These are phyloP conservation scores for Argyrosomus japonicus DNA, from an alignment of 2,113 vertebrate species.

Conservation along the genomic window DNA sequence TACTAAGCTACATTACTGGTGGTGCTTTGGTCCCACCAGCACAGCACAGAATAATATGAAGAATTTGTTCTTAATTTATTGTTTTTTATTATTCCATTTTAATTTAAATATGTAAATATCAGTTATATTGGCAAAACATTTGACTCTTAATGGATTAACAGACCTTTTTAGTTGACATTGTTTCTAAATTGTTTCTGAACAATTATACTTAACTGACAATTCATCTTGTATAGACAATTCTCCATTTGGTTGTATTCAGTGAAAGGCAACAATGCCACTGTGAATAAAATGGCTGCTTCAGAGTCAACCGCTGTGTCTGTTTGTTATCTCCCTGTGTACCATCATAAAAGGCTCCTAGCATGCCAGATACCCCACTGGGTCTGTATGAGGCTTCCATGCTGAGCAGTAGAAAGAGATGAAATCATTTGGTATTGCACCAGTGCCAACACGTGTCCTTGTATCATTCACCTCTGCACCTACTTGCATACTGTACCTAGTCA, in stretches of 20 bases:
- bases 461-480: slow-evolving; percentile 2
- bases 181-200: background rate
- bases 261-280: slow-evolving; percentile 12
- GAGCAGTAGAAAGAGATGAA: slow-evolving; percentile 36
- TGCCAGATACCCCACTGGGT: slow-evolving; percentile 37
- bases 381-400: slow-evolving; percentile 28
- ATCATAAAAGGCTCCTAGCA: slow-evolving; percentile 2
- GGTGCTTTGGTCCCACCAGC: background rate
- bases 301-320: background rate
- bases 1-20: background rate
- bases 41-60: background rate
- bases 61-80: background rate
- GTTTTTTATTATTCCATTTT: background rate
- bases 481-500: no score
- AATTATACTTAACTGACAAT: slow-evolving; percentile 3
- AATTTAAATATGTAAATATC: background rate
- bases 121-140: no score
- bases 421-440: slow-evolving; percentile 11
- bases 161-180: background rate
- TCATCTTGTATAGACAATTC: background rate
- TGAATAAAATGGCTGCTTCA: slow-evolving; percentile 6
- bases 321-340: slow-evolving; percentile 10
- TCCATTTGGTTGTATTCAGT: background rate
- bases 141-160: background rate
- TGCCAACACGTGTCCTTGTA: slow-evolving; percentile 4